These are phyloP conservation scores for Portunus trituberculatus DNA, from an alignment of 1,140 invertebrate genomes.

Conservation along the genomic window DNA sequence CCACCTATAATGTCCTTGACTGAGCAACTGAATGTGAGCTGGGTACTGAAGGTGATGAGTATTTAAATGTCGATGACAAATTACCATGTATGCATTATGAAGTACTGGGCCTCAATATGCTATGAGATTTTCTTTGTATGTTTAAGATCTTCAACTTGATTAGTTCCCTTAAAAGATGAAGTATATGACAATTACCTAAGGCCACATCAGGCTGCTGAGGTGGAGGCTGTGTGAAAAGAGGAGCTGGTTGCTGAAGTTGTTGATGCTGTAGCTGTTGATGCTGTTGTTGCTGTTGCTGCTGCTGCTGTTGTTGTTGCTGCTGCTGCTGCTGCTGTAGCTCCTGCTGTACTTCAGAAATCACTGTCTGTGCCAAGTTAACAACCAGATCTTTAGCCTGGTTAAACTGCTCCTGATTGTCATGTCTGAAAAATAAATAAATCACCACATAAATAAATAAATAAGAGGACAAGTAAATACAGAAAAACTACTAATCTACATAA, in stretches of 20 bases:
- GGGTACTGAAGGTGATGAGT: no score
- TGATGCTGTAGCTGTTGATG: slow-evolving; percentile 63
- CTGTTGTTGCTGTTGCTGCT: slow-evolving; percentile 61
- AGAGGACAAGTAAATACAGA: no score
- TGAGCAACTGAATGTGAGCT: no score
- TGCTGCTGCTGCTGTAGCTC: slow-evolving; percentile 63
- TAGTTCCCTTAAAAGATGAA: no score
- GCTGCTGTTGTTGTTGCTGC: slow-evolving; percentile 64
- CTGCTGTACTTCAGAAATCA: slow-evolving; percentile 67
- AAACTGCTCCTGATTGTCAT: slow-evolving; percentile 74
- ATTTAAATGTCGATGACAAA: no score
- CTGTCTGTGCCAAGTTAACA: slow-evolving; percentile 72
- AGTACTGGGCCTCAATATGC: no score
- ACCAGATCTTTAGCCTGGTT: slow-evolving; percentile 73
- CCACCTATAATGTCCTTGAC: no score
- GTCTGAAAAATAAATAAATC: slow-evolving; percentile 22
- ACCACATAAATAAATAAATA: no score
- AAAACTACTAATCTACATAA: no score
- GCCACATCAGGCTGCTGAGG: slow-evolving; percentile 68
- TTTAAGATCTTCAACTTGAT: no score
- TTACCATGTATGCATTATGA: no score
- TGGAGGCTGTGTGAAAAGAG: slow-evolving; percentile 65
- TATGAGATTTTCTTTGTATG: no score
- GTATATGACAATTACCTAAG: slow-evolving; percentile 46
- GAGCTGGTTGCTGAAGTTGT: slow-evolving; percentile 62